Conservation (phyloP, 2,888 invertebrate species). For the Folsomia candida region DNA sequence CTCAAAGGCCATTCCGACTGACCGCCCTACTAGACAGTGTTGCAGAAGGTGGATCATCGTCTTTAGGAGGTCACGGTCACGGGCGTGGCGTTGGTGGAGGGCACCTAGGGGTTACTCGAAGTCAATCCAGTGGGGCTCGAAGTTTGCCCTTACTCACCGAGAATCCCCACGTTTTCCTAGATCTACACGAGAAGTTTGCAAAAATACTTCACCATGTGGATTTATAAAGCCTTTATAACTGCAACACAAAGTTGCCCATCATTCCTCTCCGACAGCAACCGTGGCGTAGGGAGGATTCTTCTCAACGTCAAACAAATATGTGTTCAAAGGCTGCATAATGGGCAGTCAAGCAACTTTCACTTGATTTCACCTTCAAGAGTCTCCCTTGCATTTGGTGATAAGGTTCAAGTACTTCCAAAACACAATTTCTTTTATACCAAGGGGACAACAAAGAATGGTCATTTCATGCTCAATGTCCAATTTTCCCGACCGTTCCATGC, state of each 20-base stretch:
- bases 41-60: slow-evolving; percentile 29
- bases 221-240: slow-evolving; percentile 33
- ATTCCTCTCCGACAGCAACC: background rate
- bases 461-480: slow-evolving; percentile 4
- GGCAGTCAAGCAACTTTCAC: background rate
- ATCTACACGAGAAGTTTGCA: slow-evolving; percentile 51
- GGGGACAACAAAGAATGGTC: background rate
- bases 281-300: background rate
- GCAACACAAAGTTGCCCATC: slow-evolving; percentile 4
- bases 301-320: slow-evolving; percentile 6
- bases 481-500: background rate
- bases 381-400: background rate
- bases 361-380: background rate
- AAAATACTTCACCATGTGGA: slow-evolving; percentile 51
- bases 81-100: slow-evolving; percentile 17
- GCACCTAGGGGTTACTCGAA: slow-evolving; percentile 45
- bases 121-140: slow-evolving; percentile 47
- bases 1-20: slow-evolving; percentile 46
- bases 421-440: too few species aligned
- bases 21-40: slow-evolving; percentile 38
- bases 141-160: slow-evolving; percentile 49
- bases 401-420: background rate
- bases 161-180: slow-evolving; percentile 51
- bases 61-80: slow-evolving; percentile 29
- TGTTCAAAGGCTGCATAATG: slow-evolving; percentile 11